These are phyloP conservation scores for Pseudomyrmex flavicornis DNA, from an alignment of 1,140 invertebrate genomes.

Conservation along the genomic window DNA sequence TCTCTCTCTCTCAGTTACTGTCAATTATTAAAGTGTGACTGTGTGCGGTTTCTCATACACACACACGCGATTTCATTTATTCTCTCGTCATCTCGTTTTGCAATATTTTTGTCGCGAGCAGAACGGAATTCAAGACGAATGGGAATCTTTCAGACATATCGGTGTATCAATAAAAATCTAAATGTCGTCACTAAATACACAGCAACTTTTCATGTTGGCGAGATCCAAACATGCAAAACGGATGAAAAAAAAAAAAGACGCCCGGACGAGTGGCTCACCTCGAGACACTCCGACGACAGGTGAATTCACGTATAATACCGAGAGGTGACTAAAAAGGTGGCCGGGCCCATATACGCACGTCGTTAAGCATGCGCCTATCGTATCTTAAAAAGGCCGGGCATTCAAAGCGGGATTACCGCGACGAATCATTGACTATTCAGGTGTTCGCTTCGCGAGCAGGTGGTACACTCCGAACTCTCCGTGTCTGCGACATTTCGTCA, in stretches of 20 bases:
- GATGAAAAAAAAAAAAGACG: slow-evolving; percentile 37
- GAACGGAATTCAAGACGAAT: slow-evolving; percentile 15
- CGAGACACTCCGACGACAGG: slow-evolving; percentile 51
- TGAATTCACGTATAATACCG: slow-evolving; percentile 56
- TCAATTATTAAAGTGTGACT: too few relatives aligned
- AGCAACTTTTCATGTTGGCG: slow-evolving; percentile 8
- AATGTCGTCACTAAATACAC: slow-evolving; percentile 10
- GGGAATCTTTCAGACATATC: background rate
- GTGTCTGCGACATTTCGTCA: slow-evolving; percentile 14
- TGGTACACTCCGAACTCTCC: slow-evolving; percentile 54
- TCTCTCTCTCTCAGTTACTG: too few relatives aligned
- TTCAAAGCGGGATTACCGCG: slow-evolving; percentile 75
- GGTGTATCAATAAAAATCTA: slow-evolving; percentile 19
- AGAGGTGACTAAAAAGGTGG: slow-evolving; percentile 30
- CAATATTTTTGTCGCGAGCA: background rate
- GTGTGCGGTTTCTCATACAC: too few relatives aligned
- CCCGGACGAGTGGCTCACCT: slow-evolving; percentile 11
- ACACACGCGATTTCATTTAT: background rate
- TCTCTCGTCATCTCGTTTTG: background rate
- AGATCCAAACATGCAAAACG: slow-evolving; percentile 2
- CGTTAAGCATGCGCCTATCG: slow-evolving; percentile 62
- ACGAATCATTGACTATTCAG: slow-evolving; percentile 79
- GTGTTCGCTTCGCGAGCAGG: slow-evolving; percentile 71
- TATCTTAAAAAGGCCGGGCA: slow-evolving; percentile 65
- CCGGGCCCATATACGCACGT: background rate